phyloP scores from a whole-genome alignment of 2,113 vertebrate genomes.

The Phaethornis superciliosus region DNA sequence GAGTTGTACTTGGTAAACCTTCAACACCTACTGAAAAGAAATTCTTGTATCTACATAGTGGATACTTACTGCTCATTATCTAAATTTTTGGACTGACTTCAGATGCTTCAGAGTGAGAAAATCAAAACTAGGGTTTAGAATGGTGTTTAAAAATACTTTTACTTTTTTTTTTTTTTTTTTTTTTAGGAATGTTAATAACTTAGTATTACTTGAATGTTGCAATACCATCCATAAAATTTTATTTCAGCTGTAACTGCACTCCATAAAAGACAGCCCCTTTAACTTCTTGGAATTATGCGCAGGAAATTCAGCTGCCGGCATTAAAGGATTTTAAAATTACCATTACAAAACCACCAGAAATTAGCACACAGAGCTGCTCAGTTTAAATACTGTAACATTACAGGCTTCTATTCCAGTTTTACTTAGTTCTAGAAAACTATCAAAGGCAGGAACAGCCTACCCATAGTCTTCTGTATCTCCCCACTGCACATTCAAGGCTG shows the following conservation, averaged over 20 bases:
- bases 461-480: neutral
- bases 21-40: neutral
- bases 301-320: neutral
- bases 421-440: neutral
- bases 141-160: neutral
- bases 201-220: too few species aligned
- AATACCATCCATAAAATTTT: neutral
- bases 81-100: neutral
- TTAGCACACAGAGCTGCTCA: neutral
- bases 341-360: neutral
- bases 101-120: neutral
- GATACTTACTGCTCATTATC: neutral
- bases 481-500: neutral
- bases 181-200: neutral
- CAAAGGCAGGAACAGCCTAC: neutral
- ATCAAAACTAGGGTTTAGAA: neutral
- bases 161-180: neutral
- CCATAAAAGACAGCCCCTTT: neutral
- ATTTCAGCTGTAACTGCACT: neutral
- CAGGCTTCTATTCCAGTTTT: neutral
- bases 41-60: rapidly evolving
- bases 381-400: neutral
- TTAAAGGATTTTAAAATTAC: slow-evolving; percentile 14
- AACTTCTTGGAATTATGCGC: neutral
- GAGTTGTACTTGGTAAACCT: neutral